phyloP scores from a whole-genome alignment of 2,888 invertebrate species.

The Conomelus anceps region DNA sequence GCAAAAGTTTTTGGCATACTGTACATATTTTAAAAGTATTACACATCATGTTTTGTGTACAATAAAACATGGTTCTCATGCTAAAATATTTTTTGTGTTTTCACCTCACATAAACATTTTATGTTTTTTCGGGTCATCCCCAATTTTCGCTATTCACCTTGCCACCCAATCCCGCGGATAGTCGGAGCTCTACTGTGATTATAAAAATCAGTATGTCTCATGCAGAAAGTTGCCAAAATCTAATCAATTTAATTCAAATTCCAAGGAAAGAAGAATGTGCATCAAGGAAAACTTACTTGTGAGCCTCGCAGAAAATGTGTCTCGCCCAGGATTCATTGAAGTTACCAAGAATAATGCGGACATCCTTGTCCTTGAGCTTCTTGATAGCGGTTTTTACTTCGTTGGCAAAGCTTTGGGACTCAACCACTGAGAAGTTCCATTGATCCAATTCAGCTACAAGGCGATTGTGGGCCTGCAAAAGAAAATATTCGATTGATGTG shows the following conservation, averaged over 20 bases:
- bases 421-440: conserved; percentile 72
- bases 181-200: background rate
- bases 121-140: background rate
- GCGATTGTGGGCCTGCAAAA: conserved; percentile 71
- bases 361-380: conserved; percentile 83
- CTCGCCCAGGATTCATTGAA: conserved; percentile 93
- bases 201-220: background rate
- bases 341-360: conserved; percentile 90
- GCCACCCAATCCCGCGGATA: no score
- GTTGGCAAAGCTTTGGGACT: conserved; percentile 85
- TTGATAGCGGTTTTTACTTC: conserved; percentile 74
- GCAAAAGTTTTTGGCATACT: no score
- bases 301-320: conserved; percentile 81
- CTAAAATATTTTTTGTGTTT: no score
- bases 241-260: background rate
- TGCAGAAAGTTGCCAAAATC: background rate
- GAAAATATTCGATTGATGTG: no score
- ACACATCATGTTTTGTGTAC: no score
- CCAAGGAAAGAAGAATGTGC: background rate
- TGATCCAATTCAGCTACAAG: conserved; percentile 80
- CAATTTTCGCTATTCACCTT: background rate
- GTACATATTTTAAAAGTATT: no score
- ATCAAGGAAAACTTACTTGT: conserved; percentile 50
- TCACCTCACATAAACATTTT: no score
- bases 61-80: no score